phyloP scores from a whole-genome alignment of 2,113 vertebrate species.

The Vulpes lagopus region DNA sequence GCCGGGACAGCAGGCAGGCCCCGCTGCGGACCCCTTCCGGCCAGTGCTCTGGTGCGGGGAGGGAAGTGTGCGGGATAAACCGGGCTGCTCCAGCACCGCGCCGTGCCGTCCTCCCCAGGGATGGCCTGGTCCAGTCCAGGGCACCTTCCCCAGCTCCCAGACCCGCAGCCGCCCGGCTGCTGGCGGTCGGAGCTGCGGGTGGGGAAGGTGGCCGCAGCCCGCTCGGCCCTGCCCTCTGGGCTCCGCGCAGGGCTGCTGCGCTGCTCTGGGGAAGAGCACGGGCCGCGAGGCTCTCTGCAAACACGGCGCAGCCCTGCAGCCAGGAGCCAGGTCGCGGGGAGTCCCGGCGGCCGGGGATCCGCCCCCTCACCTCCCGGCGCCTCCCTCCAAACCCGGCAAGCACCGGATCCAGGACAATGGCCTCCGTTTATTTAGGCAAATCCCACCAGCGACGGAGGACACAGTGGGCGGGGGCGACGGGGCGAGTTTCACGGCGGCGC shows the following conservation, averaged over 20 bases:
- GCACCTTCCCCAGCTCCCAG: background rate
- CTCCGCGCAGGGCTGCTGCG: background rate
- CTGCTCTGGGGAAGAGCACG: accelerated
- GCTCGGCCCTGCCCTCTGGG: background rate
- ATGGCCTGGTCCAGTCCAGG: background rate
- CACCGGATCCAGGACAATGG: background rate
- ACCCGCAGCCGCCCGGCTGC: accelerated
- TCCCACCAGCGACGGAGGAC: accelerated
- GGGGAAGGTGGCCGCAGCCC: background rate
- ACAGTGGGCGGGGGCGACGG: background rate
- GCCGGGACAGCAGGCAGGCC: too few species aligned
- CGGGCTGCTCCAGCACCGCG: too few species aligned
- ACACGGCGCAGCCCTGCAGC: background rate
- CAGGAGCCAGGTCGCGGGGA: background rate
- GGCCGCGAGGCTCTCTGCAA: background rate
- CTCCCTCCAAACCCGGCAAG: background rate
- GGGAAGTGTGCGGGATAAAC: background rate
- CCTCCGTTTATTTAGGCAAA: constrained; percentile 45
- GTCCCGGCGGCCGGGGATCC: background rate
- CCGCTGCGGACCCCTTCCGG: background rate
- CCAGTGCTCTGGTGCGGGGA: too few species aligned
- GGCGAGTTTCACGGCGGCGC: background rate
- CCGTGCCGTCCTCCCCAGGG: background rate
- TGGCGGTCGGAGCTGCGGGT: too few species aligned
- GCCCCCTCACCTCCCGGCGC: accelerated